Evolutionary conservation across 2,113 vertebrate species (phyloP), one percentile per base, ranked within the genome.

Genomic region (Noturus placidus): DNA sequence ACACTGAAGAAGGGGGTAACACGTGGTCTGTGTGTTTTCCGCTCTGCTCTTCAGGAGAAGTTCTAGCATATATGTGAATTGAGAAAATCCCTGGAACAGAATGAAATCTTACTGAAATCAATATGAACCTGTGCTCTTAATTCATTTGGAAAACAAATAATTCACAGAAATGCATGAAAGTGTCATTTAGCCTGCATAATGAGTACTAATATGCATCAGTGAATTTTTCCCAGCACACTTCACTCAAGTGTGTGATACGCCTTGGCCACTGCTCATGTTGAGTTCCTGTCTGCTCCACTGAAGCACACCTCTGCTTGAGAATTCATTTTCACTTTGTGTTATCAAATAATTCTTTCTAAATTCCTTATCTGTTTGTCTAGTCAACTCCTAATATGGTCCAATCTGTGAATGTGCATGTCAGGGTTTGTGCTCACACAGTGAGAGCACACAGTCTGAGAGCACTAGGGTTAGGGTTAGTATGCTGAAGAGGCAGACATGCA

Each of bases 251-350:
- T 86, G 20, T 86, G 83, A 19, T 57, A 67, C 4, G 1, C 30
- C 30, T 65, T 52, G 27, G 52, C 25, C 5, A 14, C 77, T 87
- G 78, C 52, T 87, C 65, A 82, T 82, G 46, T 56, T 69, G 13
- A 42, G 30, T 22, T 85, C 85, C n/a, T 84, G 89, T 81, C 86
- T 38, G 42, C 89, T 89, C 80, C 87, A 85, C 90, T 92, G 90
- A 90, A 83, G 86, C 81, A 87, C 46, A 57, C 83, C 86, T 17
- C n/a, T 42, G 56, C 84, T 91, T 59, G 89, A 92, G 91, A 92
- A 93, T 93, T 92, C 88, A 92, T 70, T 92, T 91, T 93, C 90
- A 79, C 88, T 69, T 8, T 70, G 67, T 91, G 92, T 90, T 83
- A 93, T 83, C 86, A 84, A 91, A 92, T 87, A 90, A 83, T 90